Base-by-base conservation (phyloP, 2,888 invertebrate genomes). In the Drosophila silvestris region DNA sequence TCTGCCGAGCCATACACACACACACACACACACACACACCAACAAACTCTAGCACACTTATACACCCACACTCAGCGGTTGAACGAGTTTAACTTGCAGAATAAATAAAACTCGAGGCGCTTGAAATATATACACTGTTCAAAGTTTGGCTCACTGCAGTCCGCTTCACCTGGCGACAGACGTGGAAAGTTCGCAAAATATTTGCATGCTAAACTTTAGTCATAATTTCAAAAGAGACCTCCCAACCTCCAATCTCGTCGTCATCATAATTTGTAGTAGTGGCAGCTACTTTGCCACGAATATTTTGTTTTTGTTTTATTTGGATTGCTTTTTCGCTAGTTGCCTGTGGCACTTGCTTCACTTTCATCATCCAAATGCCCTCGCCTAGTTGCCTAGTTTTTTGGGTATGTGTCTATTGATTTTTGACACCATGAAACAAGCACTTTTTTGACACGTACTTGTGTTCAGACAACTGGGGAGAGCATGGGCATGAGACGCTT, bases 181-280 rank as follows among this genome's bases (percentile, higher is more conserved):
- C 70, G 73, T 77, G 74, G 68, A 82, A 89, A 82, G 82, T 82
- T 79, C 60, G 81, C 90, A 87, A 86, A 86, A 86, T 87, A 86
- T 89, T 86, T 86, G 85, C 85, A 87, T 89, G 85, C 72, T 67
- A 75, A 85, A 86, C 85, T 86, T 86, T 85, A 73, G 79, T 88
- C 88, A 86, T 86, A 89, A 86, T 86, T 86, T 81, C 67, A 65
- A 64, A 69, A 39, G 72, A 65, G 50, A 12, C 44, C 56, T 26
- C 5, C 14, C 28, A 28, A 14, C 14, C 33, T 9, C 26, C 47
- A 16, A 26, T 1, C 37, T n/a, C 5, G 7, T 0, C 53, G 1
- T 5, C 30, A 16, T 44, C 14, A 33, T 58, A 59, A 76, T 58
- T 63, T 60, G 63, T 53, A 57, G 61, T 44, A 61, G 70, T 64